A percentile compares a stretch with the other conserved stretches of the same genome.
Conservation (phyloP, 2,113 vertebrate genomes). For the Eclectus roratus region DNA sequence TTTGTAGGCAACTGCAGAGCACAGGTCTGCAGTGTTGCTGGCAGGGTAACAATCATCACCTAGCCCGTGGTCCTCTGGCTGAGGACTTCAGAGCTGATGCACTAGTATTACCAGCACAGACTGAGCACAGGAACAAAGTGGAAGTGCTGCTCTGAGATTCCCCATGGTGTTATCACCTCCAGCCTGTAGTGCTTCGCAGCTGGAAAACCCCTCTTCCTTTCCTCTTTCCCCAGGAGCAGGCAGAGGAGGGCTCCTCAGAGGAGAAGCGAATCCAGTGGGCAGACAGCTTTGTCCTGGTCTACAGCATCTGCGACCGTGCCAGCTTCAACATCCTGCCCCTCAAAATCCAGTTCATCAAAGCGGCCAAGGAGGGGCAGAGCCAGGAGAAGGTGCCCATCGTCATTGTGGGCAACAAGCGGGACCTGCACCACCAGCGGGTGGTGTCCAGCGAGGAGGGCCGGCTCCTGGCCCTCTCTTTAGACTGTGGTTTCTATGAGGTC, state of each 20-base stretch:
- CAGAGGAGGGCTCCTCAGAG: constrained; percentile 62
- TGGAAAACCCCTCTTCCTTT: not conserved
- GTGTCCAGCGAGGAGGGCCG: constrained; percentile 85
- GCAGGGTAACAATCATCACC: not conserved
- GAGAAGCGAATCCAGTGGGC: constrained; percentile 86
- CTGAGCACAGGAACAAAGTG: not conserved
- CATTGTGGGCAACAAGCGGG: constrained; percentile 86
- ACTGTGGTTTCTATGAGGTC: constrained; percentile 86
- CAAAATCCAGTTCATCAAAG: constrained; percentile 81
- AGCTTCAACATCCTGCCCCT: constrained; percentile 81
- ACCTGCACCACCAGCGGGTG: constrained; percentile 79
- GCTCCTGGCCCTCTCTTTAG: constrained; percentile 79
- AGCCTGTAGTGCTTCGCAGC: not conserved
- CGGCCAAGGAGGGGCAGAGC: constrained; percentile 72
- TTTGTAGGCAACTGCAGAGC: not conserved
- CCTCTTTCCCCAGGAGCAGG: constrained; percentile 65
- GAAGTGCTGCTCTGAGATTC: not conserved
- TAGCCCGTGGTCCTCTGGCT: not conserved
- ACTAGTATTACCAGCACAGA: not conserved
- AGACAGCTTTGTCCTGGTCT: constrained; percentile 84
- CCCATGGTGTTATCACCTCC: not conserved
- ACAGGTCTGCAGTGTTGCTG: not conserved
- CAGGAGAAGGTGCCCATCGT: constrained; percentile 79
- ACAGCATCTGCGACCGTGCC: constrained; percentile 87
- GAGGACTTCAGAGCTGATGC: not conserved